Base-by-base conservation (phyloP, 2,888 invertebrate genomes). In the Leucania comma region DNA sequence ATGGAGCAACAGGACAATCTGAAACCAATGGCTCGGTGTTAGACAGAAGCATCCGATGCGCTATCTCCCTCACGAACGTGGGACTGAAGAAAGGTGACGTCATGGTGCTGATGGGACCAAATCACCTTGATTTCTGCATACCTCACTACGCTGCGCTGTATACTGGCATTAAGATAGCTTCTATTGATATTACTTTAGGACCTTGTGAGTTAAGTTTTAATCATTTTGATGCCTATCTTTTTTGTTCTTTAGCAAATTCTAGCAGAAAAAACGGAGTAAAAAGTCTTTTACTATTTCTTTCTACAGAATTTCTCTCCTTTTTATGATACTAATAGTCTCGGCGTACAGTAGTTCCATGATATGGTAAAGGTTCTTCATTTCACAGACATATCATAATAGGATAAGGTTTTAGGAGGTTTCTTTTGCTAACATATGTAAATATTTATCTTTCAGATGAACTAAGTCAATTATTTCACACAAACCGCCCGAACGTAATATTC, bases 121-220 rank as follows among this genome's bases (percentile, higher is more conserved):
- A 93, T 74, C 94, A 95, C 46, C 42, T 96, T 5, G 91, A 96
- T 68, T 84, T 93, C 14, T 87, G 88, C 6, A 90, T 96, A 38
- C 96, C 96, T 0, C 90, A 94, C 63, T 92, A 96, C 57, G 96
- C 96, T 1, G 91, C 93, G 0, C 76, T 95, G 3, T 96, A 91
- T 79, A 88, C 95, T 12, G 96, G 96, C 4, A 89, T 93, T 5
- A 83, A 87, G n/a, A 72, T 90, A 20, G 87, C 92, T 1, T 88
- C 88, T 9, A 72, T 90, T 0, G 94, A 94, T 68, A 82, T 75
- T 3, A 90, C 87, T 50, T 83, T 93, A 35, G 83, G 85, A 32
- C 74, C 89, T 20, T 81, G 94, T 94, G 83, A 89, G 54, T 54
- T 54, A 29, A 1, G 5, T 54, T 9, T 53, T 26, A 1, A 29